Evolutionary conservation across 2,888 invertebrate genomes (phyloP), one percentile per base, ranked within the genome.

Genomic region (Pocota personata): DNA sequence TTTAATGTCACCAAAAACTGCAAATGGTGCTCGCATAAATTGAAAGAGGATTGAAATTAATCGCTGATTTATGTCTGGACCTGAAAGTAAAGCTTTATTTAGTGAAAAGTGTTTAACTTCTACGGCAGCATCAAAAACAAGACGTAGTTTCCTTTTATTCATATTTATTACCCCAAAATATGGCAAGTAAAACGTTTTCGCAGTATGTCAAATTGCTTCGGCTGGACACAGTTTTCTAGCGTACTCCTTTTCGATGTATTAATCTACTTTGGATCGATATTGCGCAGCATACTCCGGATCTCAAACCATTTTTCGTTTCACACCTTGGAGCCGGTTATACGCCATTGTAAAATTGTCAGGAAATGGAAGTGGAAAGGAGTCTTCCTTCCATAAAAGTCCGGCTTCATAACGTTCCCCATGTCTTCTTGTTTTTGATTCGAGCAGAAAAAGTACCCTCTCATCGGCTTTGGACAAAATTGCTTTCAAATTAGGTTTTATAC

Each of bases 101-200:
- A 77, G 14, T 0, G 66, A 82, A 8, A 71, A 46, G 3, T 30
- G 12, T 12, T 55, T 5, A 0, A 64, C 62, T 24, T 82, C 30
- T 4, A 76, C 82, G 1, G 82, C 75, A 5, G 82, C 82, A 6
- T 82, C 82, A 35, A 69, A 79, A 12, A 80, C 80, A 5, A 80
- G 6, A 3, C 75, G 52, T n/a, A 71, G 10, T 0, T 35, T 50
- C 2, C 10, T 16, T 60, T 83, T 83, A 10, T 78, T 83, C 1
- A 60, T 60, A 21, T 73, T 84, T 19, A 14, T 46, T 4, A 86
- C 71, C 0, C 75, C 80, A 66, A 86, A 71, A 19, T 76, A 76
- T 8, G 77, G 58, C 27, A 79, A 24, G 30, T 75, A 78, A 8
- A 19, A 82, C 0, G 57, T 76, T 24, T 35, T 82, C 30, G 14